These are phyloP conservation scores for Darevskia nairensis DNA, from an alignment of 2,797 vertebrate genomes.

Conservation along the genomic window DNA sequence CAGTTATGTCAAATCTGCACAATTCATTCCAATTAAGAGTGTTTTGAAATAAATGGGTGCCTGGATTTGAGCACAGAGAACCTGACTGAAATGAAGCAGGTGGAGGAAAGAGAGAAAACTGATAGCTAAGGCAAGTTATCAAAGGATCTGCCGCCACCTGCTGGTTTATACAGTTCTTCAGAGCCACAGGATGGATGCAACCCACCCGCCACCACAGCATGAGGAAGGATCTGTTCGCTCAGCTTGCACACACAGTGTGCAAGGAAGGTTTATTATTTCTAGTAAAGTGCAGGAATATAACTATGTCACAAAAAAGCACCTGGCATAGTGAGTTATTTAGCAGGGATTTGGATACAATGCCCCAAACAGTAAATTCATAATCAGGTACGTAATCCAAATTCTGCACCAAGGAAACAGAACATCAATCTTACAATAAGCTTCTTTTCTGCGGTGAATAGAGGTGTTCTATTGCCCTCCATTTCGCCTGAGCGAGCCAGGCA, in stretches of 20 bases:
- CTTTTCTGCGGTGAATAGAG: too few species aligned
- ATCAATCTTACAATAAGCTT: too few species aligned
- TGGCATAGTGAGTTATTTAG: background rate
- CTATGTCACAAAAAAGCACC: background rate
- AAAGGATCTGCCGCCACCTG: conserved; percentile 18
- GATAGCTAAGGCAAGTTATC: background rate
- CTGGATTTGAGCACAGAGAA: background rate
- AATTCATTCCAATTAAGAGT: background rate
- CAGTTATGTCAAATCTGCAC: background rate
- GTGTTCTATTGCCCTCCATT: too few species aligned
- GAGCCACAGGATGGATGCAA: background rate
- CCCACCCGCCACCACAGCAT: too few species aligned
- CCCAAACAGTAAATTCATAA: background rate
- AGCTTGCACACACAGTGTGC: background rate
- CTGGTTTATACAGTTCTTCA: background rate
- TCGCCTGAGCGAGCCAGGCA: background rate
- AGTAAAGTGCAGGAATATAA: background rate
- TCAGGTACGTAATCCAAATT: background rate
- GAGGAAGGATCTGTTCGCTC: background rate
- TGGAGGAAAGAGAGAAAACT: background rate
- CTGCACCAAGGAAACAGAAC: background rate
- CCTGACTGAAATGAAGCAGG: too few species aligned
- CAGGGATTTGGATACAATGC: background rate
- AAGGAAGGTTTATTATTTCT: background rate
- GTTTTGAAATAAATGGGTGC: background rate